Conservation (phyloP, 1,140 invertebrate genomes). For the Bombus sibiricus region DNA sequence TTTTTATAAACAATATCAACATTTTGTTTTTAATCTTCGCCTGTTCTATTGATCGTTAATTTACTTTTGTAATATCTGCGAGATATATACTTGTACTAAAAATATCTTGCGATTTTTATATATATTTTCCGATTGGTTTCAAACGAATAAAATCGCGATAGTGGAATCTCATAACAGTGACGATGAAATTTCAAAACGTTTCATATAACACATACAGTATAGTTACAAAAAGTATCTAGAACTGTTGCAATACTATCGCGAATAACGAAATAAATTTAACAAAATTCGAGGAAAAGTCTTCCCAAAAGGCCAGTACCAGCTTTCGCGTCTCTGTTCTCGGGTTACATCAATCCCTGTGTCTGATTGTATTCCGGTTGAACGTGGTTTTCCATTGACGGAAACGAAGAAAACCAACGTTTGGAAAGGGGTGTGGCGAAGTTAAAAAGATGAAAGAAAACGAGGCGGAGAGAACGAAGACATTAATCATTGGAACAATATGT, state of each 20-base stretch:
- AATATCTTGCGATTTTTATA: too few species aligned
- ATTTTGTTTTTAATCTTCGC: too few species aligned
- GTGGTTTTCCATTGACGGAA: background rate
- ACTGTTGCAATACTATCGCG: background rate
- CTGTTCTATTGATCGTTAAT: too few species aligned
- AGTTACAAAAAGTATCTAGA: background rate
- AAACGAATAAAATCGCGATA: too few species aligned
- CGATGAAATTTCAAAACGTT: background rate
- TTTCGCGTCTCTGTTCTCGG: background rate
- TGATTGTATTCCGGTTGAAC: background rate
- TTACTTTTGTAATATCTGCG: too few species aligned
- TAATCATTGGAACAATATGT: slow-evolving; percentile 24
- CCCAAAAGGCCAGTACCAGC: background rate
- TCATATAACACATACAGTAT: too few species aligned
- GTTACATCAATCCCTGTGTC: background rate
- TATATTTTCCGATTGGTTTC: too few species aligned
- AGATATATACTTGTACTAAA: too few species aligned
- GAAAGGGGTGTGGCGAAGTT: background rate
- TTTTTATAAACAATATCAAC: too few species aligned
- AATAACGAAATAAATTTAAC: background rate
- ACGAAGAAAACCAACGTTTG: background rate
- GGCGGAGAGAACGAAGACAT: background rate
- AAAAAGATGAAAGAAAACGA: background rate
- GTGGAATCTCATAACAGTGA: background rate
- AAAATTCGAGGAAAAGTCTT: background rate